Percentiles rank a stretch among this genome's conserved stretches.
Evolutionary conservation across 2,797 vertebrate species (phyloP).

Genomic region (Hydrocynus forskahlii): DNA sequence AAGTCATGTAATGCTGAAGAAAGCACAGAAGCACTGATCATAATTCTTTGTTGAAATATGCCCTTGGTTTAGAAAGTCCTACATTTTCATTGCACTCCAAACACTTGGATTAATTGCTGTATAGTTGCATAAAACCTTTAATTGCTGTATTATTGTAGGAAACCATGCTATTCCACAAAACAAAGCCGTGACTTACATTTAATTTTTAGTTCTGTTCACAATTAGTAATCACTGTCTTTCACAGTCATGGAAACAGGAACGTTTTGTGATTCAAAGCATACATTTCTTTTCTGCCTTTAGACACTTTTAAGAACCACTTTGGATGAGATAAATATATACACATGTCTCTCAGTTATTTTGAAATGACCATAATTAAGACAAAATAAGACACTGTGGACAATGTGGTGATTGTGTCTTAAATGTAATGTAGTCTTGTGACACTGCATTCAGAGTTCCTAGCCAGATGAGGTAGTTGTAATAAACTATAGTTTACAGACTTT

Average conservation of each 20-base stretch:
- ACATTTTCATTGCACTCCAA: constrained; percentile 1
- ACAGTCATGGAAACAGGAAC: neutral
- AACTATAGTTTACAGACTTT: neutral
- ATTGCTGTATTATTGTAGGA: neutral
- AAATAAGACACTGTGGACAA: neutral
- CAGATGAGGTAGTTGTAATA: neutral
- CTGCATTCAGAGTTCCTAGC: neutral
- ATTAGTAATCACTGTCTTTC: constrained; percentile 7
- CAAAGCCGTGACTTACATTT: neutral
- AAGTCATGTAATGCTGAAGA: neutral
- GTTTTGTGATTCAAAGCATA: neutral
- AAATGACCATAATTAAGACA: constrained; percentile 23
- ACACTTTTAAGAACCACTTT: neutral
- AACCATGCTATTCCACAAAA: constrained; percentile 5
- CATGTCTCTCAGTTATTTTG: neutral
- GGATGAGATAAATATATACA: neutral
- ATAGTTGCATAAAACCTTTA: neutral
- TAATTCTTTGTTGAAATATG: constrained; percentile 3
- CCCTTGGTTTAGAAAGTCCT: neutral
- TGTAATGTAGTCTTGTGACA: neutral
- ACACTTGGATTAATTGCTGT: neutral
- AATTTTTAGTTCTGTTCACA: neutral
- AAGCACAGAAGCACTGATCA: neutral
- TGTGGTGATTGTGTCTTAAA: neutral
- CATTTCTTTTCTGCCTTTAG: neutral